phyloP scores from a whole-genome alignment of 2,888 invertebrate species.

The Papilio demoleus region DNA sequence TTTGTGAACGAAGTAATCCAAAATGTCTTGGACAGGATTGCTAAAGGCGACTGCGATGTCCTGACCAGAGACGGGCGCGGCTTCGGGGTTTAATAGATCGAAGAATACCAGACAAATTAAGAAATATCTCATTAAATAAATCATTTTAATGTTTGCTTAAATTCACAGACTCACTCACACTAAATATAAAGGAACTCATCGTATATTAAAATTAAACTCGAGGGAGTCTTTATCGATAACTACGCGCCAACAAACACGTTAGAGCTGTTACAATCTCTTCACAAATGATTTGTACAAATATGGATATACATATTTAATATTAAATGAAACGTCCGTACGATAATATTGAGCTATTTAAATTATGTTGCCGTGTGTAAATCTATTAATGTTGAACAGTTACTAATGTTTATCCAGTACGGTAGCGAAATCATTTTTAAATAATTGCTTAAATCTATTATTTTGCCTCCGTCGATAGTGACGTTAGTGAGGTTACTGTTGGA shows the following conservation, averaged over 20 bases:
- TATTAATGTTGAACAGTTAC: background rate
- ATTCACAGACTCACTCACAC: conserved; percentile 49
- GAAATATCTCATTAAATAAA: conserved; percentile 61
- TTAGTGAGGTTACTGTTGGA: too few species aligned
- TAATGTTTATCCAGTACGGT: background rate
- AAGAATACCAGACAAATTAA: conserved; percentile 46
- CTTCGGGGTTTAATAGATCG: conserved; percentile 58
- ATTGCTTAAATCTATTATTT: background rate
- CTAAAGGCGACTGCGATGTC: conserved; percentile 65
- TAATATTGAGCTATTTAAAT: conserved; percentile 14
- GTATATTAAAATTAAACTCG: conserved; percentile 20
- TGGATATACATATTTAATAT: too few species aligned
- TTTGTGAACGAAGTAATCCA: conserved; percentile 47
- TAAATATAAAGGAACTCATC: conserved; percentile 14
- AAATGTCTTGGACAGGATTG: conserved; percentile 68
- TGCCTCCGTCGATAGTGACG: too few species aligned
- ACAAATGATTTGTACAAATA: conserved; percentile 31
- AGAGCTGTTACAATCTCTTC: conserved; percentile 31
- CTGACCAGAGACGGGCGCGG: conserved; percentile 57
- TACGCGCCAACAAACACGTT: conserved; percentile 43
- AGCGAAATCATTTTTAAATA: background rate
- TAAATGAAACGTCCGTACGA: conserved; percentile 8
- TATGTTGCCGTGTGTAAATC: conserved; percentile 10
- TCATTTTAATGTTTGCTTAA: conserved; percentile 66
- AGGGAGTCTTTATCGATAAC: conserved; percentile 41